These are phyloP conservation scores for Battus philenor DNA, from an alignment of 1,140 invertebrate species.

Conservation along the genomic window DNA sequence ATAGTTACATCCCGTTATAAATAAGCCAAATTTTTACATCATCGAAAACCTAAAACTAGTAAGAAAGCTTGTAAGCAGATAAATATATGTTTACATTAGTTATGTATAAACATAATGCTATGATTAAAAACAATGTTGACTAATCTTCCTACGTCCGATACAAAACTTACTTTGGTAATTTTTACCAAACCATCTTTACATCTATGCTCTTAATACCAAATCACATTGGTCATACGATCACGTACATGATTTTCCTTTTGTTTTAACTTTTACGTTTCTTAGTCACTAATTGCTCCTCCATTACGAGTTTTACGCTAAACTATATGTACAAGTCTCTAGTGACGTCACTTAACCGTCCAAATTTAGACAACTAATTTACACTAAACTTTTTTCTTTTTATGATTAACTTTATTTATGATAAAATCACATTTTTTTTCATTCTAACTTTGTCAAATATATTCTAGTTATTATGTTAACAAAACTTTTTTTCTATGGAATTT, in stretches of 20 bases:
- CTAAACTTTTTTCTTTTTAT: too few species aligned
- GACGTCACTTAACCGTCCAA: too few species aligned
- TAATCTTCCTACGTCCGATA: neutral
- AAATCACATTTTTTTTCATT: too few species aligned
- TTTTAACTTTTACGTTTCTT: slow-evolving; percentile 16
- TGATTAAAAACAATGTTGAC: neutral
- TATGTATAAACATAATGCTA: neutral
- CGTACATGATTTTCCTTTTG: neutral
- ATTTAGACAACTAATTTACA: too few species aligned
- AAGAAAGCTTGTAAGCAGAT: neutral
- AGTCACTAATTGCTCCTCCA: slow-evolving; percentile 51
- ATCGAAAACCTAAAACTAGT: neutral
- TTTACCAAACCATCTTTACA: neutral
- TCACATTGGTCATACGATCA: neutral
- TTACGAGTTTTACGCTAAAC: too few species aligned
- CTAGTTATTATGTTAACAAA: too few species aligned
- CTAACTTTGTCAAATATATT: too few species aligned
- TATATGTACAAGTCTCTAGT: too few species aligned
- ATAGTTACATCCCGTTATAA: slow-evolving; percentile 12
- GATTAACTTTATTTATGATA: too few species aligned
- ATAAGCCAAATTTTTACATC: slow-evolving; percentile 10
- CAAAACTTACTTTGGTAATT: slow-evolving; percentile 3
- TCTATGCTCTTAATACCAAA: neutral
- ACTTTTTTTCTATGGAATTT: too few species aligned
- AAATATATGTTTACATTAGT: neutral